Evolutionary conservation across 2,113 vertebrate species (phyloP), one percentile per base, ranked within the genome.

Genomic region (Hyaena hyaena): DNA sequence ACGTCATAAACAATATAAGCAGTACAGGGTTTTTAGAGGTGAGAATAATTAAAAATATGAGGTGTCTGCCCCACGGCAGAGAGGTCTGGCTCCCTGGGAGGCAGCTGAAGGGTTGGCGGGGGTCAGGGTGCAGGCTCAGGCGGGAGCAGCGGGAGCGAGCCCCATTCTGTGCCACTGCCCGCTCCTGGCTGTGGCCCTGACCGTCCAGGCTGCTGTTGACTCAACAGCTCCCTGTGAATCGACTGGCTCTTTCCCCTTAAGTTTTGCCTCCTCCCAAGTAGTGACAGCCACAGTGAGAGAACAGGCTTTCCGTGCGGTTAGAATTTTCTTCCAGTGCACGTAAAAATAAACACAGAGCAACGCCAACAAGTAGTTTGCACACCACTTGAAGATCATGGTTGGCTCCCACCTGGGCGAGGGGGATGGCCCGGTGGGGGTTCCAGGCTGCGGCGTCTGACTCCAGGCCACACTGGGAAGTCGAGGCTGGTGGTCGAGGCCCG

Each of bases 231-330:
- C 43, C 93, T 68, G 24, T 66, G 33, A 93, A 24, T 71, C 77
- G 66, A 90, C 63, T 86, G 61, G 28, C 53, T 93, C 85, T 17
- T n/a, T 2, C 43, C 39, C 24, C 79, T 77, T 83, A 87, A 93
- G 81, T 90, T 93, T 91, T 90, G n/a, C 86, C 66, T 88, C 12
- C 87, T 68, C 80, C 26, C 93, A 83, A 74, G 45, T 21, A 90
- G 43, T 65, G 80, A 48, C 50, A 53, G 65, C 71, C 58, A 76
- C 26, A 23, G 45, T 8, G 21, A 8, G 61, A 96, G 69, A 94
- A 66, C 39, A 61, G 48, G 15, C 43, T 88, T 83, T 80, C 61
- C n/a, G 3, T 85, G 58, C 43, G 65, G 71, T 74, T 85, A 48
- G 39, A 58, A 50, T 90, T 90, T 87, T 77, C 31, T 96, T 68